phyloP scores from a whole-genome alignment of 2,888 invertebrate genomes.

The Cataglyphis livida region DNA sequence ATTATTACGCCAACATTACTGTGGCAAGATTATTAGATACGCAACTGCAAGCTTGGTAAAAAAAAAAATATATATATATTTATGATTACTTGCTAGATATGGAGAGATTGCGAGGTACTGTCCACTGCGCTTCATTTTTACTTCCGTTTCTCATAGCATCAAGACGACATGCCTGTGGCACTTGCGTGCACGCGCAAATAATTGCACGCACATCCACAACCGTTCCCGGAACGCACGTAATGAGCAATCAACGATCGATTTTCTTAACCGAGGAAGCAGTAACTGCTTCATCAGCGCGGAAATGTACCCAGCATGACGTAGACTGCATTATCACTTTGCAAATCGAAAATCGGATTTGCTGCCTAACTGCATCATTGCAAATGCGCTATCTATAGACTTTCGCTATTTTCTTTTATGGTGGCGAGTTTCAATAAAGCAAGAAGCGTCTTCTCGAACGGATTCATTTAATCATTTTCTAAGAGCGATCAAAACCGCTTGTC shows the following conservation, averaged over 20 bases:
- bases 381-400: neutral
- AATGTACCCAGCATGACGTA: slow-evolving; percentile 39
- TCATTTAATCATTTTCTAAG: too few species aligned
- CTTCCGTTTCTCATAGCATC: slow-evolving; percentile 59
- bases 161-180: slow-evolving; percentile 50
- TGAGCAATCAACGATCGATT: slow-evolving; percentile 72
- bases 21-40: too few species aligned
- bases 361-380: neutral
- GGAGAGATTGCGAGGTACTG: slow-evolving; percentile 62
- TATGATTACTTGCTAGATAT: too few species aligned
- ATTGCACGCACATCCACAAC: slow-evolving; percentile 57
- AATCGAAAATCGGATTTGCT: slow-evolving; percentile 33
- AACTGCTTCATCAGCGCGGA: slow-evolving; percentile 66
- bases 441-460: neutral
- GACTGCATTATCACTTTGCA: slow-evolving; percentile 28
- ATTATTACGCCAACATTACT: too few species aligned
- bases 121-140: slow-evolving; percentile 62
- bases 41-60: too few species aligned
- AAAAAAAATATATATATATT: too few species aligned
- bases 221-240: slow-evolving; percentile 57
- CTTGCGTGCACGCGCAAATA: slow-evolving; percentile 62
- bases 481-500: too few species aligned
- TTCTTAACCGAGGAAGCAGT: slow-evolving; percentile 44
- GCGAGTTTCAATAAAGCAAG: neutral
- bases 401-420: neutral